Percentiles rank a stretch among this genome's conserved stretches.
These are phyloP conservation scores for Hippocampus barbouri DNA, from an alignment of 2,113 vertebrate genomes.

Conservation along the genomic window DNA sequence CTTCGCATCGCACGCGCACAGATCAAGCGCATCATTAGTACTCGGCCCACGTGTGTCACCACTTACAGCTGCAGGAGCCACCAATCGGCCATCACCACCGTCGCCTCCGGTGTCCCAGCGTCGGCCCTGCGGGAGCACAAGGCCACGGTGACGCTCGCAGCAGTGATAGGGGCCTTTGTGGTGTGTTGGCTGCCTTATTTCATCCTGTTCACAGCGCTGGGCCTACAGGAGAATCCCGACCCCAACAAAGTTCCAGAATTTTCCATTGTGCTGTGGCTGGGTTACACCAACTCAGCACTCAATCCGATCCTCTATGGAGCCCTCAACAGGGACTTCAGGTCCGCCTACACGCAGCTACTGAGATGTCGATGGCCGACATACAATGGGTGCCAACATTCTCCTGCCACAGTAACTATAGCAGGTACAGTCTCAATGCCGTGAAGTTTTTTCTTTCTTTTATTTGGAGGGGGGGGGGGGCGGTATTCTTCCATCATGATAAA, in stretches of 20 bases:
- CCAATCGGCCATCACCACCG: slow-evolving; percentile 52
- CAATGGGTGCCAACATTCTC: slow-evolving; percentile 31
- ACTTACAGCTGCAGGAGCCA: slow-evolving; percentile 49
- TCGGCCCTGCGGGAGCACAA: slow-evolving; percentile 77
- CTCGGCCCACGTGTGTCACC: slow-evolving; percentile 53
- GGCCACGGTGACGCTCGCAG: slow-evolving; percentile 74
- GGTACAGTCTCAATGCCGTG: slow-evolving; percentile 27
- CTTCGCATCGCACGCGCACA: slow-evolving; percentile 87
- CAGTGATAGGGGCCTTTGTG: slow-evolving; percentile 81
- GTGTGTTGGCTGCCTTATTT: slow-evolving; percentile 91
- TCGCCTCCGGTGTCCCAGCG: slow-evolving; percentile 52
- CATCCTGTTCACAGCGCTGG: slow-evolving; percentile 79
- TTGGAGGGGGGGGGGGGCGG: too few species aligned
- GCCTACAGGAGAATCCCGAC: slow-evolving; percentile 67
- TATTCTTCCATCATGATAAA: neutral
- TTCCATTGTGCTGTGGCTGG: slow-evolving; percentile 79
- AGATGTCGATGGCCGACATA: slow-evolving; percentile 56
- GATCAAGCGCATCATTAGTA: slow-evolving; percentile 81
- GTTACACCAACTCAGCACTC: slow-evolving; percentile 90
- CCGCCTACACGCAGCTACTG: slow-evolving; percentile 78
- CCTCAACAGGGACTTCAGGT: slow-evolving; percentile 86
- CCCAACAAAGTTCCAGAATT: slow-evolving; percentile 50
- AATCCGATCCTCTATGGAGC: slow-evolving; percentile 90
- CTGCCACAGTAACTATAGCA: slow-evolving; percentile 23
- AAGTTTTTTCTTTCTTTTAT: neutral